phyloP scores from a whole-genome alignment of 2,797 vertebrate species.

The Gymnoscopelus microlampas region DNA sequence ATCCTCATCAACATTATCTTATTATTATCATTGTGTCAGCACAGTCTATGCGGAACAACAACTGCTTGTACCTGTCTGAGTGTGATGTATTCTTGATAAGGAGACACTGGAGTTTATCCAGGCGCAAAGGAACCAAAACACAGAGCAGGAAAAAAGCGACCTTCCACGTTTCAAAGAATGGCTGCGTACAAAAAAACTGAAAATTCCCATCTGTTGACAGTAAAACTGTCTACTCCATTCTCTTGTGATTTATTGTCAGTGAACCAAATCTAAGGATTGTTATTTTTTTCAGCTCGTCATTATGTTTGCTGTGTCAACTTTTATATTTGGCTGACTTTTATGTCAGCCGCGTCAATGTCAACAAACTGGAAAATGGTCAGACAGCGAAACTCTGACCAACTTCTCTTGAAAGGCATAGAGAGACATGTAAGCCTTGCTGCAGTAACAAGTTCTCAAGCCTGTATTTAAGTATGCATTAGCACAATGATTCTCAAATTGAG shows the following conservation, averaged over 20 bases:
- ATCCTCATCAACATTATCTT: too few species aligned
- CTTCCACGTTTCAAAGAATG: neutral
- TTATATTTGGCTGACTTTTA: neutral
- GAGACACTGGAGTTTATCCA: too few species aligned
- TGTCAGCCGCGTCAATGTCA: neutral
- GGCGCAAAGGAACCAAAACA: too few species aligned
- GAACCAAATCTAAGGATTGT: neutral
- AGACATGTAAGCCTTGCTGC: constrained; percentile 28
- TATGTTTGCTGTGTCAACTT: neutral
- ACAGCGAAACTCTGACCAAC: constrained; percentile 8
- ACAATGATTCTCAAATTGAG: too few species aligned
- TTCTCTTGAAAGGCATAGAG: constrained; percentile 29
- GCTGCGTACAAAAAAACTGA: constrained; percentile 1
- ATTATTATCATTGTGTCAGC: too few species aligned
- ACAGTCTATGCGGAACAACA: too few species aligned
- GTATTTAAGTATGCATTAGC: constrained; percentile 21
- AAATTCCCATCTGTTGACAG: neutral
- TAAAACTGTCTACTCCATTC: too few species aligned
- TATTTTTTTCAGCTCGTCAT: neutral
- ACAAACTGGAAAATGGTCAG: constrained; percentile 24
- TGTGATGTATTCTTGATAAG: too few species aligned
- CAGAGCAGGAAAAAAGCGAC: too few species aligned
- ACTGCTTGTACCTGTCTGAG: too few species aligned
- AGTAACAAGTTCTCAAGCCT: neutral
- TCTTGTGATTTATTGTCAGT: neutral